phyloP scores from a whole-genome alignment of 2,888 invertebrate genomes.

The Eumerus sabulonum region DNA sequence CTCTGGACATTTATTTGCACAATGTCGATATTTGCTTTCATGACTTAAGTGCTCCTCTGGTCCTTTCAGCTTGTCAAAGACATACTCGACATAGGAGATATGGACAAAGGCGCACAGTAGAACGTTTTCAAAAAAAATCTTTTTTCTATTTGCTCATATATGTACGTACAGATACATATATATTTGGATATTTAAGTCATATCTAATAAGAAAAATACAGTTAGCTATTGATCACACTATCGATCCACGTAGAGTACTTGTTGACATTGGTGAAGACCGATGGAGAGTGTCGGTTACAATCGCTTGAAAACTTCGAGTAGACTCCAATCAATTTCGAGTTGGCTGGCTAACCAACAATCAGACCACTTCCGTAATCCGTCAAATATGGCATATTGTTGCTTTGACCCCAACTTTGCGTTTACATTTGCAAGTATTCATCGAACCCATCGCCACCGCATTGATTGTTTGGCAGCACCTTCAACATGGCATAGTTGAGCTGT shows the following conservation, averaged over 20 bases:
- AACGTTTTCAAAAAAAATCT: too few relatives aligned
- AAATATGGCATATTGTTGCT: slow-evolving; percentile 35
- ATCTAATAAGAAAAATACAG: too few relatives aligned
- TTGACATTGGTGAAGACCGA: slow-evolving; percentile 8
- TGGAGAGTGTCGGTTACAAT: slow-evolving; percentile 11
- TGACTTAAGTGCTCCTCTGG: too few relatives aligned
- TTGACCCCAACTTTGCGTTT: slow-evolving; percentile 37
- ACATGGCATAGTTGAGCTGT: slow-evolving; percentile 28
- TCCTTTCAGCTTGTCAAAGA: too few relatives aligned
- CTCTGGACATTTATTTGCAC: slow-evolving; percentile 45
- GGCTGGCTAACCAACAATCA: slow-evolving; percentile 52
- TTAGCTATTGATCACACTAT: slow-evolving; percentile 19
- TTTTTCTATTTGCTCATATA: too few relatives aligned
- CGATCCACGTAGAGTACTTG: slow-evolving; percentile 54
- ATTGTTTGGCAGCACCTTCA: slow-evolving; percentile 30
- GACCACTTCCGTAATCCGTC: slow-evolving; percentile 46
- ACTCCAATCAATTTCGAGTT: slow-evolving; percentile 48
- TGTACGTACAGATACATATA: too few relatives aligned
- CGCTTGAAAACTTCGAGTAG: slow-evolving; percentile 4
- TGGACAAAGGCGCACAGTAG: too few relatives aligned
- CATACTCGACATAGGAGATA: too few relatives aligned
- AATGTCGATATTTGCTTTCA: slow-evolving; percentile 50
- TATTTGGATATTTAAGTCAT: too few relatives aligned
- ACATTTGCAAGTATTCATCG: slow-evolving; percentile 58
- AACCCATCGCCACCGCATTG: slow-evolving; percentile 11